A percentile compares a stretch with the other conserved stretches of the same genome.
These are phyloP conservation scores for Malacosoma neustria DNA, from an alignment of 2,888 invertebrate species.

Conservation along the genomic window DNA sequence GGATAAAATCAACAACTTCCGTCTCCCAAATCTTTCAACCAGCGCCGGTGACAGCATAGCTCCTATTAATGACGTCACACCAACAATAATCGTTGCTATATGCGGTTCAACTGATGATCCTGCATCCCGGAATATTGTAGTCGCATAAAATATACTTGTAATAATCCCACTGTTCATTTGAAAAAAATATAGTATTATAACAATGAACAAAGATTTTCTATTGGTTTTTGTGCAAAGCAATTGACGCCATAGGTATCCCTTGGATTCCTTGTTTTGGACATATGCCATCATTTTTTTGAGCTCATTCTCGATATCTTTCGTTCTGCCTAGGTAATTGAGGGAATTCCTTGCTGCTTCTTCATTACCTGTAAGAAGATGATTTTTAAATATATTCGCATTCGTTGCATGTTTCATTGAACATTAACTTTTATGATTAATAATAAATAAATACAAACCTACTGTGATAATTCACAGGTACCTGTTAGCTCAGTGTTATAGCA, in stretches of 20 bases:
- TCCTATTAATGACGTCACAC: conserved; percentile 22
- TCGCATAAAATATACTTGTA: conserved; percentile 28
- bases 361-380: conserved; percentile 4
- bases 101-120: conserved; percentile 28
- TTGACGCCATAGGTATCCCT: conserved; percentile 6
- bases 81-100: conserved; percentile 28
- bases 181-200: conserved; percentile 22
- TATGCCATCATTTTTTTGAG: conserved; percentile 9
- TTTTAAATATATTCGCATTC: too few species aligned
- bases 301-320: conserved; percentile 6
- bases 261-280: conserved; percentile 1
- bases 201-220: conserved; percentile 25
- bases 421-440: too few species aligned
- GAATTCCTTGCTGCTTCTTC: conserved; percentile 7
- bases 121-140: conserved; percentile 29
- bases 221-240: conserved; percentile 22
- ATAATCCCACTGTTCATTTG: conserved; percentile 31
- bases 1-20: conserved; percentile 24
- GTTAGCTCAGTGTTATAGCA: too few species aligned
- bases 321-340: conserved; percentile 8
- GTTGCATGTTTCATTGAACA: too few species aligned
- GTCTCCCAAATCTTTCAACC: conserved; percentile 32
- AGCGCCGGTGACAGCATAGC: conserved; percentile 26
- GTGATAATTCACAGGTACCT: too few species aligned
- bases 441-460: too few species aligned